Percentiles rank a stretch among this genome's conserved stretches.
Conservation (phyloP, 92 coral and sea anemone genomes). For the Porites rus region DNA sequence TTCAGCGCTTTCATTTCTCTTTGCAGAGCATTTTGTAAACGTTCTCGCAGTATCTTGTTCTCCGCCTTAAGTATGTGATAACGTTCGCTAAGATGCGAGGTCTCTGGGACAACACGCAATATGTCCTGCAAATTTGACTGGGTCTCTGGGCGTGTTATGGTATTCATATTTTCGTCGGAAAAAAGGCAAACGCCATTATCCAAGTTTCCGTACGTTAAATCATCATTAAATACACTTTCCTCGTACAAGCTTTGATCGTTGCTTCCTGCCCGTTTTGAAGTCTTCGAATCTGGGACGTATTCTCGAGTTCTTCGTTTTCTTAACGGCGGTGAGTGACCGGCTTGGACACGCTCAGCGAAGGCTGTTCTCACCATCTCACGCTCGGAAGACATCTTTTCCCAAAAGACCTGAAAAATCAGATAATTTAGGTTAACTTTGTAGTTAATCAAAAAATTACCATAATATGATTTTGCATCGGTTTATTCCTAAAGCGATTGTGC, state of each 20-base stretch:
- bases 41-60: constrained; percentile 94
- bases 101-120: constrained; percentile 47
- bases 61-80: constrained; percentile 92
- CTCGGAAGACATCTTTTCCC: constrained; percentile 55
- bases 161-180: constrained; percentile 79
- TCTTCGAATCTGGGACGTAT: constrained; percentile 77
- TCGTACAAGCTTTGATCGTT: constrained; percentile 26
- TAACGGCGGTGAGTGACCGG: constrained; percentile 80
- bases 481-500: constrained; percentile 3
- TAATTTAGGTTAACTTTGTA: background rate
- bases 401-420: constrained; percentile 17
- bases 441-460: background rate
- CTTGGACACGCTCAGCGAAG: constrained; percentile 73
- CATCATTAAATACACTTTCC: constrained; percentile 13
- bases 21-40: constrained; percentile 95
- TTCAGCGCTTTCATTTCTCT: constrained; percentile 98
- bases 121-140: constrained; percentile 44
- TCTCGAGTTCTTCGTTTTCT: constrained; percentile 84
- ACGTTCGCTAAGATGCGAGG: constrained; percentile 77
- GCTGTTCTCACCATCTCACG: constrained; percentile 54
- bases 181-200: constrained; percentile 33
- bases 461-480: background rate
- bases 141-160: constrained; percentile 25
- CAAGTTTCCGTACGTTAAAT: constrained; percentile 19
- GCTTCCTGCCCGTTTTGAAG: constrained; percentile 36